A percentile compares a stretch with the other conserved stretches of the same genome.
These are phyloP conservation scores for Dromius quadrimaculatus DNA, from an alignment of 2,888 invertebrate species.

Conservation along the genomic window DNA sequence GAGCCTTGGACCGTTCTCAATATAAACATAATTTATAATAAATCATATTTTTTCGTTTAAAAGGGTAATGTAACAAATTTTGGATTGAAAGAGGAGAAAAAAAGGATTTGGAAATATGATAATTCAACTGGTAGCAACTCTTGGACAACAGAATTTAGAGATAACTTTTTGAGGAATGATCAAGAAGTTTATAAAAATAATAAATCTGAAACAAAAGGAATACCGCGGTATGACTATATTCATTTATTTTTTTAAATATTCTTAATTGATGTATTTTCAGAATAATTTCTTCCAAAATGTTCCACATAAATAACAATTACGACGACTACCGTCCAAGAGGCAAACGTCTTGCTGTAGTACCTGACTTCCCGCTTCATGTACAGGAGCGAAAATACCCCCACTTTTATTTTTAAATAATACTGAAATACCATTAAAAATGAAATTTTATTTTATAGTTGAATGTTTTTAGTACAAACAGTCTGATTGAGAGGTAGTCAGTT, in stretches of 20 bases:
- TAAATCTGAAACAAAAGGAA: neutral
- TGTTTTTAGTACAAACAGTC: conserved; percentile 36
- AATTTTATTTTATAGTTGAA: conserved; percentile 40
- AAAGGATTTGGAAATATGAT: conserved; percentile 32
- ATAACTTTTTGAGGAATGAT: conserved; percentile 21
- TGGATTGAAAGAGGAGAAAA: conserved; percentile 25
- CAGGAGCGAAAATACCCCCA: conserved; percentile 30
- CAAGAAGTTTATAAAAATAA: conserved; percentile 1
- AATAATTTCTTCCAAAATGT: conserved; percentile 26
- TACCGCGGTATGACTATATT: neutral
- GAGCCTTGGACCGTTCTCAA: too few species aligned
- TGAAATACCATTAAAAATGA: conserved; percentile 31
- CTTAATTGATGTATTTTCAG: conserved; percentile 12
- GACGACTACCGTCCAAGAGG: conserved; percentile 13
- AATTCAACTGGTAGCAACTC: neutral
- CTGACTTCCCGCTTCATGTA: conserved; percentile 24
- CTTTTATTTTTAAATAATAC: conserved; percentile 32
- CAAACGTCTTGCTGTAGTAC: conserved; percentile 14
- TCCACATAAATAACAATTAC: neutral
- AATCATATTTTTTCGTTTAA: neutral
- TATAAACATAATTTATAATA: too few species aligned
- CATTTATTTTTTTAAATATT: neutral
- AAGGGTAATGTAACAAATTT: conserved; percentile 43
- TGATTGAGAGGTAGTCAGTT: conserved; percentile 51
- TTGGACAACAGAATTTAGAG: conserved; percentile 29